These are phyloP conservation scores for Psophia crepitans DNA, from an alignment of 2,113 vertebrate species.

Conservation along the genomic window DNA sequence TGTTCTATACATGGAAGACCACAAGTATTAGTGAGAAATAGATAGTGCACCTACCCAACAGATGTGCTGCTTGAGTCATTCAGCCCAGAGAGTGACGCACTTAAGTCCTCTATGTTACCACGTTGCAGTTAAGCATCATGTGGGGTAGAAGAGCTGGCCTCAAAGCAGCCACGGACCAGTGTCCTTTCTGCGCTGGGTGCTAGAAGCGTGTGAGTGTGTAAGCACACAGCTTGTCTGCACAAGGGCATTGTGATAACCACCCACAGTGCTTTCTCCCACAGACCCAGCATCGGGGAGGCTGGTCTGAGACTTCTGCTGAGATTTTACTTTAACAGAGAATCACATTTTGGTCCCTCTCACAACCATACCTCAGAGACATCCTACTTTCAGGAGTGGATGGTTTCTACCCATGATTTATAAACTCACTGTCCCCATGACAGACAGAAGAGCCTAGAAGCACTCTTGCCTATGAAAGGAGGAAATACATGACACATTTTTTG, in stretches of 20 bases:
- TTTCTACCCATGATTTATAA: not conserved
- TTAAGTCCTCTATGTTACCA: not conserved
- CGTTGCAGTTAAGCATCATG: accelerated
- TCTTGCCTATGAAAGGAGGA: not conserved
- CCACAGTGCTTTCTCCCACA: not conserved
- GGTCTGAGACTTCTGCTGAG: not conserved
- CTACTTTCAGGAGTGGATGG: not conserved
- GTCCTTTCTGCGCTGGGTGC: not conserved
- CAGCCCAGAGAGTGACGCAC: not conserved
- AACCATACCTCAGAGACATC: not conserved
- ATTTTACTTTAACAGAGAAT: not conserved
- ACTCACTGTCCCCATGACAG: not conserved
- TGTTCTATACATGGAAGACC: accelerated
- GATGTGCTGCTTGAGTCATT: not conserved
- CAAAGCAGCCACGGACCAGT: accelerated
- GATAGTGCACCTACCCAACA: not conserved
- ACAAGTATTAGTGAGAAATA: not conserved
- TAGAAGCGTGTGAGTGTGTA: not conserved
- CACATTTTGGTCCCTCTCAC: not conserved
- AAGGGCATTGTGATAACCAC: not conserved
- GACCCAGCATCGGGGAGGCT: not conserved
- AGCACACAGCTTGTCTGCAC: not conserved
- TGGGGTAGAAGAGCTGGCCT: not conserved
- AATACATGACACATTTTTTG: not conserved
- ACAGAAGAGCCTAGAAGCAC: not conserved